phyloP scores from a whole-genome alignment of 2,888 invertebrate species.

The Sycophila texana region DNA sequence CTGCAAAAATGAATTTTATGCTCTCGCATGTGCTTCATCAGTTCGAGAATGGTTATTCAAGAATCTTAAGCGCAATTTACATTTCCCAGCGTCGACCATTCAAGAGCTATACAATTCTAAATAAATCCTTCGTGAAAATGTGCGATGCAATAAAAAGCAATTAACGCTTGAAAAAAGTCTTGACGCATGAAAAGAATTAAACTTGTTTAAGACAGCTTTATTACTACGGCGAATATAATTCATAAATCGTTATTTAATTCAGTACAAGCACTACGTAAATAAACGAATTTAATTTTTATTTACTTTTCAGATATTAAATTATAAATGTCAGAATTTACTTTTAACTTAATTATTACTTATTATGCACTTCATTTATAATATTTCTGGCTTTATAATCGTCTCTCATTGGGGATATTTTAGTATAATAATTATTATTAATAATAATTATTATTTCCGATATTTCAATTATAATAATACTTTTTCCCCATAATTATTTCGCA shows the following conservation, averaged over 20 bases:
- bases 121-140: slow-evolving; percentile 11
- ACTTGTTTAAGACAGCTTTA: slow-evolving; percentile 31
- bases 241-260: too few relatives aligned
- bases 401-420: not conserved
- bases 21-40: slow-evolving; percentile 19
- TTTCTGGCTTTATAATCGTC: too few relatives aligned
- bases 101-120: slow-evolving; percentile 22
- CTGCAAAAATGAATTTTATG: slow-evolving; percentile 19
- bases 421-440: too few relatives aligned
- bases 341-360: too few relatives aligned
- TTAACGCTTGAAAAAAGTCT: slow-evolving; percentile 23
- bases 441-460: too few relatives aligned
- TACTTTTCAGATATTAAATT: too few relatives aligned
- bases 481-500: too few relatives aligned
- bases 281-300: too few relatives aligned
- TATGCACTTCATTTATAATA: too few relatives aligned
- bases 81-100: not conserved
- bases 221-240: not conserved
- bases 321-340: too few relatives aligned
- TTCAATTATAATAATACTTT: too few relatives aligned
- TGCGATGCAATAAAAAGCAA: slow-evolving; percentile 30
- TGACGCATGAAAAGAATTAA: slow-evolving; percentile 21
- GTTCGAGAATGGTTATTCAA: slow-evolving; percentile 11
- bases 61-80: slow-evolving; percentile 15
- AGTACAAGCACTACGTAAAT: too few relatives aligned